Base-by-base conservation (phyloP, 2,888 invertebrate genomes). In the Nephrotoma guestfalica region DNA sequence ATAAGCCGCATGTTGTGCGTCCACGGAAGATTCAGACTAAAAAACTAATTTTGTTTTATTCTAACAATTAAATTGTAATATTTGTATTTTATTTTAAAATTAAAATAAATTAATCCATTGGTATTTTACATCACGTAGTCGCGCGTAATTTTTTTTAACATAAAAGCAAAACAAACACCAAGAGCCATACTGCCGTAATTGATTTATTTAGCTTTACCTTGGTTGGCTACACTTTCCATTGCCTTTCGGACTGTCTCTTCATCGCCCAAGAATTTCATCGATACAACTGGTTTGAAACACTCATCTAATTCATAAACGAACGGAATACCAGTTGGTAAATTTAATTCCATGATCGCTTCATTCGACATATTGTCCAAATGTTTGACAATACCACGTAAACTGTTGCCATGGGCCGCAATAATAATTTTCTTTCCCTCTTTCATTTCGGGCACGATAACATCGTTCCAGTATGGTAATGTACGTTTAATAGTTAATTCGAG, bases 351-450 rank as follows among this genome's bases (percentile, higher is more conserved):
- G 86, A 96, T 96, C 87, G 94, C 93, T 57, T 94, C 94, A 89
- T 96, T 95, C 83, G 93, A 93, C 89, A 96, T 92, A 95, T 96
- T 92, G 91, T 97, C 96, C 90, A 97, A 94, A 92, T 96, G 95
- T 91, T 97, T 97, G 0, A 97, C 96, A 88, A 97, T 95, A 87
- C 96, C 97, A 89, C 97, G 93, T 57, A 97, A 93, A 89, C 96
- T 96, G 91, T 97, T 97, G 85, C 97, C 97, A 90, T 97, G 97
- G 41, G 97, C 96, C 43, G 96, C 96, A 89, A 97, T 95, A 86
- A 97, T 93, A 86, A 97, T 94, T 42, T 11, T 13, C 41, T 86
- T 86, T 7, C 86, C 86, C n/a, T 13, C 57, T 57, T 57, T n/a
- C 51, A 86, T 57, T 92, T 96, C 93, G 87, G 91, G 88, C 90